Percentiles rank a stretch among this genome's conserved stretches.
phyloP scores from a whole-genome alignment of 2,797 vertebrate genomes.

The Pseudotriccus pelzelni region DNA sequence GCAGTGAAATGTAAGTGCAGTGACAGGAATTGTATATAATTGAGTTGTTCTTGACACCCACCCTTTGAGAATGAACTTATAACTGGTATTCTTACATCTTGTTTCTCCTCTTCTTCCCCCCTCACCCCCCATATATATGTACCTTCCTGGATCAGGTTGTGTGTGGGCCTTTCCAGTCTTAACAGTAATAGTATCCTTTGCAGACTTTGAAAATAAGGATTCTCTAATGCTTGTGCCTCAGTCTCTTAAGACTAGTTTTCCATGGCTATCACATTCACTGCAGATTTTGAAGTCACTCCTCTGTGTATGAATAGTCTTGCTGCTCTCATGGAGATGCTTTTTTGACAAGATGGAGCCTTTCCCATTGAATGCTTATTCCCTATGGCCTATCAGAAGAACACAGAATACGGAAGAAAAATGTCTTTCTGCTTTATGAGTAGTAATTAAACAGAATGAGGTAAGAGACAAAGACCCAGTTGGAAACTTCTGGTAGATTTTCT shows the following conservation, averaged over 20 bases:
- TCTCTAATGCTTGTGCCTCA: neutral
- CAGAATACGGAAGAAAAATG: neutral
- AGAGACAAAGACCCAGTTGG: neutral
- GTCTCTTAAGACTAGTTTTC: neutral
- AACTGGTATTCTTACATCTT: neutral
- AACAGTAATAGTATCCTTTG: neutral
- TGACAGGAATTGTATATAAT: neutral
- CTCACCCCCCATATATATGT: rapidly evolving
- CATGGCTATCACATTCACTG: neutral
- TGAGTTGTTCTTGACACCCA: neutral
- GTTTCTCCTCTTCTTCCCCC: neutral
- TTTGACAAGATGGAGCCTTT: neutral
- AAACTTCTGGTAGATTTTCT: neutral
- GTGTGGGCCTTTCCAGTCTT: neutral
- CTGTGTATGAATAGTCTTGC: neutral
- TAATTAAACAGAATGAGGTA: neutral
- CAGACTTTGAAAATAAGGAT: neutral
- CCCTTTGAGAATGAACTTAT: neutral
- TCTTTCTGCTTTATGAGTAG: neutral
- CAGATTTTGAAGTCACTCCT: neutral
- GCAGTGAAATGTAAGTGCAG: neutral
- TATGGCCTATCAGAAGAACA: neutral
- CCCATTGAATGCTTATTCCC: neutral
- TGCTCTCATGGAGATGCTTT: neutral
- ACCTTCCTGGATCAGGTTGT: neutral